Base-by-base conservation (phyloP, 2,888 invertebrate genomes). In the Lysandra bellargus region DNA sequence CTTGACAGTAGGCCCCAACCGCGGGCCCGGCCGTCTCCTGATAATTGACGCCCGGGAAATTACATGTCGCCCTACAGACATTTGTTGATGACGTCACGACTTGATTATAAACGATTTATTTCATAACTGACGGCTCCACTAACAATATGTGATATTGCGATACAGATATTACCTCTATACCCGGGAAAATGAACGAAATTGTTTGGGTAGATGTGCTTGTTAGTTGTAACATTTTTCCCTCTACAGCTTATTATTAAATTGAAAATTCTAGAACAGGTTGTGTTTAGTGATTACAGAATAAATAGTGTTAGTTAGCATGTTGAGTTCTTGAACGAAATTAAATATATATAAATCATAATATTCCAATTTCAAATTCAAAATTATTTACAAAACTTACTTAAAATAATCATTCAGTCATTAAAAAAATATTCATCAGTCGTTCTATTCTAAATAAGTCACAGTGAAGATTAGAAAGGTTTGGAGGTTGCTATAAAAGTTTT, bases 101-200 rank as follows among this genome's bases (percentile, higher is more conserved):
- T 85, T 94, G 93, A 94, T 94, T 93, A 93, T 93, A 92, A 93
- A 93, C 93, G 91, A 93, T 93, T 94, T 93, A 91, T 92, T 92
- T 91, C 86, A 85, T 85, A 90, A 91, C 91, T 89, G 81, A 78
- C 73, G 79, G 80, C 75, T 78, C 61, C 30, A 74, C 57, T 79
- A 61, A 30, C 79, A 60, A 61, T 74, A 73, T 23, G 73, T 23
- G 57, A 33, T 57, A 61, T 30, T 40, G 74, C 44, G 61, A 60
- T 37, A 78, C 60, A 40, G 61, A 78, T n/a, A 75, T 53, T 53
- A 53, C 57, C 17, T 57, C 57, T 53, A 53, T 14, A 37, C 4
- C 73, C 37, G 40, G 5, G 17, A 37, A 6, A n/a, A 74, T 14
- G 4, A n/a, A 1, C 37, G 73, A 44, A n/a, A 74, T 44, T 40